Conservation (phyloP, 2,797 vertebrate genomes). For the Amblyraja radiata region DNA sequence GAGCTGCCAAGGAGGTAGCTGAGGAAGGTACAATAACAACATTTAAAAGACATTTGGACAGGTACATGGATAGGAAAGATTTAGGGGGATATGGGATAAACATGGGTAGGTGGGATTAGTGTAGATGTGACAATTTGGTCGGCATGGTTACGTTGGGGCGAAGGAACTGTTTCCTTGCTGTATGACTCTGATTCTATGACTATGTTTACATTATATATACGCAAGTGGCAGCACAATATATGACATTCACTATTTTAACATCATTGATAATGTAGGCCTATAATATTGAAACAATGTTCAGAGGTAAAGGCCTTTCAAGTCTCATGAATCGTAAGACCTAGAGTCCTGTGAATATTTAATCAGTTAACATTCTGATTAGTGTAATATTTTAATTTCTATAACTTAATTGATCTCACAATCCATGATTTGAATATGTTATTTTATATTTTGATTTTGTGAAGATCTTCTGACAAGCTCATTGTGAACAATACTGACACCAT, state of each 20-base stretch:
- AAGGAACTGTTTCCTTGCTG: too few relatives aligned
- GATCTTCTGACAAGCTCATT: background rate
- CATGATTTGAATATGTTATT: background rate
- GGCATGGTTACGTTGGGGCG: too few relatives aligned
- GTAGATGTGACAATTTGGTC: too few relatives aligned
- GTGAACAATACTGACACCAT: background rate
- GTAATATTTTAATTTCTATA: background rate
- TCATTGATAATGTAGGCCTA: background rate
- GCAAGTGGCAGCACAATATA: too few relatives aligned
- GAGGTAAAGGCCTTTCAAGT: background rate
- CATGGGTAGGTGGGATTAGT: too few relatives aligned
- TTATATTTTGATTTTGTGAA: background rate
- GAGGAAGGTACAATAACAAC: too few relatives aligned
- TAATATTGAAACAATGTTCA: background rate
- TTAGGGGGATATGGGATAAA: too few relatives aligned
- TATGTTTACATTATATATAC: too few relatives aligned
- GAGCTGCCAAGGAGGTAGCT: too few relatives aligned
- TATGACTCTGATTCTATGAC: too few relatives aligned
- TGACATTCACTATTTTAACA: background rate
- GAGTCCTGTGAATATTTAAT: background rate
- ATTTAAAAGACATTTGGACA: too few relatives aligned
- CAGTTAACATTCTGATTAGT: background rate
- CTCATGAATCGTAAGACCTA: background rate
- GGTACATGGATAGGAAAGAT: too few relatives aligned
- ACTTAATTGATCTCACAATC: background rate